Evolutionary conservation across 2,113 vertebrate genomes (phyloP).

Genomic region (Aramus guarauna): DNA sequence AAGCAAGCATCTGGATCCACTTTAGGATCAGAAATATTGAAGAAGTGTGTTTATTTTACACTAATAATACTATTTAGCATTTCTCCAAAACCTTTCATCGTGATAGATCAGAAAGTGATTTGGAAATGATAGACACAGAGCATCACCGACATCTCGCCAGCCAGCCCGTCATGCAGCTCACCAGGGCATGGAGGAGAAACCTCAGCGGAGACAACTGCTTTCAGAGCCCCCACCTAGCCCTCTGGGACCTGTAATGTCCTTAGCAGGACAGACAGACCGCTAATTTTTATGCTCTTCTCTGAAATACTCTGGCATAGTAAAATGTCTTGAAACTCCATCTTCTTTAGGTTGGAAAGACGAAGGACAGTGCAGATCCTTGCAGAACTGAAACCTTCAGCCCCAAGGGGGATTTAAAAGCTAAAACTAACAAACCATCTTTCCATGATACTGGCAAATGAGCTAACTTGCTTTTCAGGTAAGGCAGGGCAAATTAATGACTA

Average conservation of each 20-base stretch:
- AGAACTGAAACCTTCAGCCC: background rate
- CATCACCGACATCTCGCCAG: background rate
- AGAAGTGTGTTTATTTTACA: constrained; percentile 46
- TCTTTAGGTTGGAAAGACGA: background rate
- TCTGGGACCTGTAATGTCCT: background rate
- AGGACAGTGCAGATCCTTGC: background rate
- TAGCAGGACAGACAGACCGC: background rate
- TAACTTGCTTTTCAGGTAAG: constrained; percentile 25
- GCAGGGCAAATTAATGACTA: background rate
- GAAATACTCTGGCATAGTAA: background rate
- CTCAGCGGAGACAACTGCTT: rapidly evolving
- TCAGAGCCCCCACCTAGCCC: background rate
- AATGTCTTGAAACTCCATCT: constrained; percentile 6
- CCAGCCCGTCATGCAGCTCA: background rate
- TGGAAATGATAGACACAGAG: background rate
- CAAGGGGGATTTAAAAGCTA: background rate
- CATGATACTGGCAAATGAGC: background rate
- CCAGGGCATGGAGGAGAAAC: background rate
- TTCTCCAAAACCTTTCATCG: constrained; percentile 11
- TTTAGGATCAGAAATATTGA: constrained; percentile 33
- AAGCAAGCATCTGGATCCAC: constrained; percentile 58
- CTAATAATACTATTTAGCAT: constrained; percentile 41
- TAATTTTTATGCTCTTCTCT: background rate
- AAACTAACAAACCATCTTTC: background rate
- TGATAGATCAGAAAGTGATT: background rate